A percentile compares a stretch with the other conserved stretches of the same genome.
Evolutionary conservation across 2,797 vertebrate genomes (phyloP).

Genomic region (Lophotriccus pileatus): DNA sequence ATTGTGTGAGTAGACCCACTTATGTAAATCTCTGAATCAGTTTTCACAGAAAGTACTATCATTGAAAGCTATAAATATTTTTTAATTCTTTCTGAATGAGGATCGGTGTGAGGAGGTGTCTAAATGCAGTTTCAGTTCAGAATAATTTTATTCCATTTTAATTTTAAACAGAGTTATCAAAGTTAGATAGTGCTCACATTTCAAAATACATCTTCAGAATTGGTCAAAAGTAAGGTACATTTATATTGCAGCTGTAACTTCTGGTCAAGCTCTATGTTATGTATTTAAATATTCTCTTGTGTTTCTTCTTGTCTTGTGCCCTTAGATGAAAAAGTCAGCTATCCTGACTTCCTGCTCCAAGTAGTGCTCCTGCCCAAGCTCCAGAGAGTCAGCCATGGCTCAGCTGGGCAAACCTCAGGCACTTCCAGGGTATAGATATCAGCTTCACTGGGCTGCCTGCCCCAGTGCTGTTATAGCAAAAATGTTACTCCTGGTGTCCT

Average conservation of each 20-base stretch:
- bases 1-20: not conserved
- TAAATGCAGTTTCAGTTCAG: not conserved
- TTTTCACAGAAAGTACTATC: not conserved
- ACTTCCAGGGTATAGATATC: not conserved
- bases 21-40: slow-evolving; percentile 18
- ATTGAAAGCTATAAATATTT: not conserved
- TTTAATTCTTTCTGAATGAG: slow-evolving; percentile 19
- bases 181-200: not conserved
- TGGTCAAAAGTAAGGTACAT: not conserved
- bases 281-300: not conserved
- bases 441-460: not conserved
- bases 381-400: accelerated
- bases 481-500: not conserved
- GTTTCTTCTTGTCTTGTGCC: not conserved
- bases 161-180: slow-evolving; percentile 1
- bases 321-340: not conserved
- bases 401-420: not conserved
- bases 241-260: not conserved
- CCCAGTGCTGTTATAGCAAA: accelerated
- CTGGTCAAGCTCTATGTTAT: not conserved
- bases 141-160: not conserved
- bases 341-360: not conserved
- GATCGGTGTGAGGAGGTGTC: not conserved
- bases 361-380: not conserved
- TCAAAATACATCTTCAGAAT: not conserved